Evolutionary conservation across 2,888 invertebrate genomes (phyloP), one percentile per base, ranked within the genome.

Genomic region (Quadroppia sp.): DNA sequence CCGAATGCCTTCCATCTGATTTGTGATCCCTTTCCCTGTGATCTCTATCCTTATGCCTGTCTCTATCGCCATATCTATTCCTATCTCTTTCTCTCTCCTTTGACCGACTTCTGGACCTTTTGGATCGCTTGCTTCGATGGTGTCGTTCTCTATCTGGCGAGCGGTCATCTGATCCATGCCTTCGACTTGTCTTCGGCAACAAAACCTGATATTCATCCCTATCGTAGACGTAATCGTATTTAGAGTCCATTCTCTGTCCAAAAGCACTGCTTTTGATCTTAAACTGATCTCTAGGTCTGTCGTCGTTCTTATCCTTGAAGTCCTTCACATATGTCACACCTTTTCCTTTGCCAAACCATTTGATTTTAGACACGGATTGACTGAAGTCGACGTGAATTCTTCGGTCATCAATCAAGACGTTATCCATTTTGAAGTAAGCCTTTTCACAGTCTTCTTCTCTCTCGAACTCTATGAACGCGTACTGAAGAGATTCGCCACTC

Each of bases 361-460:
- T 89, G 79, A 93, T 87, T 83, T 96, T 97, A 1, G 98, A 89
- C 0, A 99, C 98, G 70, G 97, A 97, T 82, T 99, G 99, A 77
- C 96, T 97, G 85, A 99, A 99, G 83, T 99, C 99, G 0, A 99
- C 99, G 84, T 99, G 99, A 80, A 99, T 99, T 77, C 99, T 86
- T 32, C 99, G 86, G 82, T 99, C 99, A 84, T 99, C 99, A 79
- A 99, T 99, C 7, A 99, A 85, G 0, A 99, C 98, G 85, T 99
- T 99, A 82, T 98, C 98, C 99, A 99, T 99, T 85, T 99, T 99
- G 81, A 99, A 96, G 83, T 93, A 99, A 0, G 99, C 99, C 79
- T 92, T 91, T 84, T 99, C 99, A 84, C 99, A 99, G 72, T 83
- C 81, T 77, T 85, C 82, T 71, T 81, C 79, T 82, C 94, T 90